Evolutionary conservation across 2,797 vertebrate species (phyloP), one percentile per base, ranked within the genome.

Genomic region (Pseudopleuronectes americanus): DNA sequence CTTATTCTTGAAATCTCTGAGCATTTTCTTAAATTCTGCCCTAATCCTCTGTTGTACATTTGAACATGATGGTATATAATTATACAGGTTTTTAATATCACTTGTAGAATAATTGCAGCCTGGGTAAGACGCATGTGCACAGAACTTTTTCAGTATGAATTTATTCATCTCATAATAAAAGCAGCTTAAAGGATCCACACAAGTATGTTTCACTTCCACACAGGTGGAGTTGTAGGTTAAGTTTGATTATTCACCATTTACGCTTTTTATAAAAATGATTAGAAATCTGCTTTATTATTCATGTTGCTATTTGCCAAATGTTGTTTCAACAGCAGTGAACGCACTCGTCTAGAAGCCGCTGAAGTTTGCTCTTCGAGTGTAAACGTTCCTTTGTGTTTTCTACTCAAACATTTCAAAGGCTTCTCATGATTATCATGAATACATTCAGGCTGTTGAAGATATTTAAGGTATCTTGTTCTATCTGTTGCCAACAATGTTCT

Each of bases 401-500:
- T 38, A 13, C 36, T 38, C 36, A 38, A 10, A 33, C 12, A 12
- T 38, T 38, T 38, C 10, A 13, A 12, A 38, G 12, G 36, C 36
- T 12, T 38, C 36, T 38, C 36, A 38, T 33, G 3, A 38, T 12
- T 38, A 38, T 13, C 10, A 38, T 12, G 10, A 12, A 9, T 4
- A 12, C 36, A 13, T 4, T 14, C 21, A 24, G 23, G 22, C 22
- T 21, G 21, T 36, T 57, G 63, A 4, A 14, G 36, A 28, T 17
- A 10, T 4, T 6, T 28, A 51, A 64, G 24, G 4, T 6, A 43
- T 24, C 48, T 9, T 60, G 67, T 69, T 43, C 13, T 13, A 7
- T 62, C 8, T 75, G 59, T 81, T 84, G 80, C 84, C 84, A 87
- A 86, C 28, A 3, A 22, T 43, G 55, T 64, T 38, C 36, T 78